Evolutionary conservation across 2,797 vertebrate species (phyloP).

Genomic region (Hafferia zeledoni): DNA sequence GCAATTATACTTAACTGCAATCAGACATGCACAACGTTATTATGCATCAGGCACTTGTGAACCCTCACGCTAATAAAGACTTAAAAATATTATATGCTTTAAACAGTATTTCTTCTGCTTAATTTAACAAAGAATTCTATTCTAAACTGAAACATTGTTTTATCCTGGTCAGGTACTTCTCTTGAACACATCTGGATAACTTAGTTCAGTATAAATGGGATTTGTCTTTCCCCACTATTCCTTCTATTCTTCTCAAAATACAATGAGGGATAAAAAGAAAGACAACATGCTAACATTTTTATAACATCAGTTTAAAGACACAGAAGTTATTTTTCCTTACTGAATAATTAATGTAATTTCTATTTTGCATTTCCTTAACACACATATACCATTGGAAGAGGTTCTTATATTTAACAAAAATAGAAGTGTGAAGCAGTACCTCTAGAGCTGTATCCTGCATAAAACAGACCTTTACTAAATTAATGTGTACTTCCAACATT

Average conservation of each 20-base stretch:
- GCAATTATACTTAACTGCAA: slow-evolving; percentile 1
- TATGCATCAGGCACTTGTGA: not conserved
- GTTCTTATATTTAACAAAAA: not conserved
- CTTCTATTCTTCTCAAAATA: not conserved
- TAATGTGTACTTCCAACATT: not conserved
- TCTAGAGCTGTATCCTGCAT: not conserved
- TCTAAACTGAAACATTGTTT: not conserved
- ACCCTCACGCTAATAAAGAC: not conserved
- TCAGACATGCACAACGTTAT: not conserved
- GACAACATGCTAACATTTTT: not conserved
- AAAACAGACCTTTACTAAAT: not conserved
- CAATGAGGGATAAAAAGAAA: not conserved
- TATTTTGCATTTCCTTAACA: not conserved
- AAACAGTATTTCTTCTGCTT: not conserved
- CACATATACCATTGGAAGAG: not conserved
- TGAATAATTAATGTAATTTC: not conserved
- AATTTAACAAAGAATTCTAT: not conserved
- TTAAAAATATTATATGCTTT: not conserved
- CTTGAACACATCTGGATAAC: not conserved
- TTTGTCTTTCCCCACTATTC: not conserved
- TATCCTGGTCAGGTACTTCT: not conserved
- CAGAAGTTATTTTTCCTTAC: not conserved
- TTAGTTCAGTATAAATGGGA: not conserved
- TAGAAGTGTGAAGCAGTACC: not conserved
- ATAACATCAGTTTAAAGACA: not conserved